Conservation (phyloP, 2,888 invertebrate species). For the Calephelis perditalis region DNA sequence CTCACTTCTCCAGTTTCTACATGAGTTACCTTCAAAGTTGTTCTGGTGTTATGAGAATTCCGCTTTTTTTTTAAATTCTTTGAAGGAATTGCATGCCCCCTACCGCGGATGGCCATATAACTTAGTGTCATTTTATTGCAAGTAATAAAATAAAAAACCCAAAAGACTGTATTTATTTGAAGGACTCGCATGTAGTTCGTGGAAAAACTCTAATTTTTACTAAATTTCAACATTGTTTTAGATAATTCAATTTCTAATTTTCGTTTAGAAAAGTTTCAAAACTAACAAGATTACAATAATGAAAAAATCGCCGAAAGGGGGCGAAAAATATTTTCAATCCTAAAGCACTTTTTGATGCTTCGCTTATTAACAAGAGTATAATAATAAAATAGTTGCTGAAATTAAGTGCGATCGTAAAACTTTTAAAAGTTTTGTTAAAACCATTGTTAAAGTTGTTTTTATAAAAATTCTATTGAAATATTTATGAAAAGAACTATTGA, state of each 20-base stretch:
- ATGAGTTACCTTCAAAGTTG: conserved; percentile 12
- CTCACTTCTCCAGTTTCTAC: conserved; percentile 13
- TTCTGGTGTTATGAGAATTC: conserved; percentile 9
- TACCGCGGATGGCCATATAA: too few species aligned
- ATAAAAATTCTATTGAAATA: background rate
- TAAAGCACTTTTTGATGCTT: background rate
- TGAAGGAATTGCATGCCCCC: too few species aligned
- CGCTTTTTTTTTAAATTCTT: background rate
- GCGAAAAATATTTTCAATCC: conserved; percentile 1
- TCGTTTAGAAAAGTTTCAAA: conserved; percentile 8
- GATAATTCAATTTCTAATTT: background rate
- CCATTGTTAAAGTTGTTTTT: background rate
- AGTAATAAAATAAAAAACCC: background rate
- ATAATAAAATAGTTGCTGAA: background rate
- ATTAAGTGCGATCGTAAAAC: conserved; percentile 4
- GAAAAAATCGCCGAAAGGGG: background rate
- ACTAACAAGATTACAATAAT: conserved; percentile 6
- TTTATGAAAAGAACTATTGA: background rate
- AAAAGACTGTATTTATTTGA: background rate
- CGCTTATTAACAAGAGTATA: background rate
- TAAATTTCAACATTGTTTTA: too few species aligned
- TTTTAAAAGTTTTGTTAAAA: background rate
- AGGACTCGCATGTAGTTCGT: background rate
- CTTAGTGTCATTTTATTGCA: background rate
- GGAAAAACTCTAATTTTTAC: too few species aligned